A percentile compares a stretch with the other conserved stretches of the same genome.
phyloP scores from a whole-genome alignment of 30 jellyfish, hydroid and myxozoan genomes.

The Calvadosia cruxmelitensis region DNA sequence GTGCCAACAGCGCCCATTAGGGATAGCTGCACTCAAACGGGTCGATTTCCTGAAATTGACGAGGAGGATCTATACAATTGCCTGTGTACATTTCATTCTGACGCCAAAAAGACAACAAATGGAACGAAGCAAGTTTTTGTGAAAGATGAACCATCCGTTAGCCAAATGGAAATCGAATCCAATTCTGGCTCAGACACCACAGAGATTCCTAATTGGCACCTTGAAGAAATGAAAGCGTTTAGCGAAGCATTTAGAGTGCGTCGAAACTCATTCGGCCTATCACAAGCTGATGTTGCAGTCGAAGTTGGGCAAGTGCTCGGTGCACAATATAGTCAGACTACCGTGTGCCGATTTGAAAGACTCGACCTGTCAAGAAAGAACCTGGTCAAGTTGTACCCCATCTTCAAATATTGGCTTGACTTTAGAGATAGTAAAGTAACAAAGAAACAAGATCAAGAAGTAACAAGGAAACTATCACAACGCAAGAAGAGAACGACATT shows the following conservation, averaged over 20 bases:
- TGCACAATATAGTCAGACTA: not conserved
- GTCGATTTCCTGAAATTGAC: not conserved
- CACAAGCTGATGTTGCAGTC: not conserved
- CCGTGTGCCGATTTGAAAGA: not conserved
- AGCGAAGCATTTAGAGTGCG: not conserved
- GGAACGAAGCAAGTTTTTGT: not conserved
- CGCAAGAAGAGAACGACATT: not conserved
- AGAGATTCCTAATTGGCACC: too few relatives aligned
- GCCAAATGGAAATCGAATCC: not conserved
- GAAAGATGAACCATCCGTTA: too few relatives aligned
- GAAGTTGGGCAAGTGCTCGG: not conserved
- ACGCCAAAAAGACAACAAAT: not conserved
- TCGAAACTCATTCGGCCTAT: not conserved
- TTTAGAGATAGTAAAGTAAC: not conserved
- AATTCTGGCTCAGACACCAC: not conserved
- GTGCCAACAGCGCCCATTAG: not conserved
- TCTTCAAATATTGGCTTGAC: not conserved
- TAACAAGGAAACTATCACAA: not conserved
- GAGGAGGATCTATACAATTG: not conserved
- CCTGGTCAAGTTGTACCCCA: not conserved
- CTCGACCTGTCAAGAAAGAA: not conserved
- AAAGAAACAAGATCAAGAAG: not conserved
- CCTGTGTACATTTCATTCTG: not conserved
- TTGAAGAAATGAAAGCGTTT: not conserved
- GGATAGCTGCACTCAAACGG: not conserved